Base-by-base conservation (phyloP, 92 coral and sea anemone genomes). In the Porites cylindrica region DNA sequence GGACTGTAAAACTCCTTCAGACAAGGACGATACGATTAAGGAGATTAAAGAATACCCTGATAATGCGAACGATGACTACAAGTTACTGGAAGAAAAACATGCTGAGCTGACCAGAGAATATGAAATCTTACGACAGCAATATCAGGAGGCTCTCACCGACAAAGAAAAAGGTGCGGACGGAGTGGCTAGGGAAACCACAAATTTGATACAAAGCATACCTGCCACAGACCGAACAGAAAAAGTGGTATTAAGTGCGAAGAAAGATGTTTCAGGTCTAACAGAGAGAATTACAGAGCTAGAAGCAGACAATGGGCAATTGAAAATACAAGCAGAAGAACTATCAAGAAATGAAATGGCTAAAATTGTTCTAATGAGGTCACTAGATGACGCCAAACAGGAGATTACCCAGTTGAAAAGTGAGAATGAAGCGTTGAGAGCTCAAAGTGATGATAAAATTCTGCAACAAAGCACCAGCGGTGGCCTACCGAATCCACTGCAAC, bases 31-130 rank as follows among this genome's bases (percentile, higher is more conserved):
- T 72, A 83, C 87, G 24, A 75, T 83, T 65, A 75, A 73, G 64
- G 87, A 73, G 11, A 73, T 75, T 47, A 74, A 51, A 62, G 87
- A 75, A n/a, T 73, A 70, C 60, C 10, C 72, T 4, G 80, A 73
- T 16, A 83, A 1, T 63, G 88, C 80, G 23, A 63, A 68, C 52
- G 93, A 90, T 11, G 89, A 75, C 17, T 90, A 90, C 75, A 90
- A 69, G 77, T 75, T 80, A 26, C 76, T 90, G 12, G 88, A 86
- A 76, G 93, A 90, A 77, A 90, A 84, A 73, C 85, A 86, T 69
- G 88, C 80, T 32, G 89, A 88, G 71, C 24, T 90, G 76, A 86
- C 90, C 38, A 81, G 79, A 70, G 93, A 90, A 69, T 90, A 90
- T 69, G 89, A 90, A 52, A 66, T 78, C 23, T 80, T 83, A 38